These are phyloP conservation scores for Cynoglossus semilaevis DNA, from an alignment of 2,113 vertebrate species.

Conservation along the genomic window DNA sequence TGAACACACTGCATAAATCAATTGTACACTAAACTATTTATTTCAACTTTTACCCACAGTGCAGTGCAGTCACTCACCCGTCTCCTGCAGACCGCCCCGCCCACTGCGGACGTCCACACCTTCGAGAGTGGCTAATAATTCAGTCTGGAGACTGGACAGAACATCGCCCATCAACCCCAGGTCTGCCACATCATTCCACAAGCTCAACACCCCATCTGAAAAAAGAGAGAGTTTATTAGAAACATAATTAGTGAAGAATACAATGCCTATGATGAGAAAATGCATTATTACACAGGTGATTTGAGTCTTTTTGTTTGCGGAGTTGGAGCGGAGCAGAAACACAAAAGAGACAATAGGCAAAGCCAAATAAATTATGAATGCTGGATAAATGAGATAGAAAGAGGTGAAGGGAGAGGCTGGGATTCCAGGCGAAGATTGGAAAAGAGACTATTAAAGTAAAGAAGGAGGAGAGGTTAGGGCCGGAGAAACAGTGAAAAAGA, in stretches of 20 bases:
- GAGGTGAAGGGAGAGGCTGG: slow-evolving; percentile 9
- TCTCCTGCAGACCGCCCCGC: slow-evolving; percentile 82
- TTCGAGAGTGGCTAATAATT: slow-evolving; percentile 84
- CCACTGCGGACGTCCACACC: slow-evolving; percentile 84
- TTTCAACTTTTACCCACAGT: too few species aligned
- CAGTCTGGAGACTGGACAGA: slow-evolving; percentile 88
- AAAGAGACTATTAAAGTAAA: slow-evolving; percentile 27
- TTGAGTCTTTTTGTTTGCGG: background rate
- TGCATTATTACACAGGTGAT: slow-evolving; percentile 5
- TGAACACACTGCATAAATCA: too few species aligned
- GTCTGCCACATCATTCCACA: slow-evolving; percentile 91
- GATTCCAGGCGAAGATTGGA: slow-evolving; percentile 17
- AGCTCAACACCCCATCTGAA: slow-evolving; percentile 84
- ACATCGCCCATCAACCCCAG: slow-evolving; percentile 91
- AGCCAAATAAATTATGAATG: slow-evolving; percentile 13
- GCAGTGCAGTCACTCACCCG: slow-evolving; percentile 72
- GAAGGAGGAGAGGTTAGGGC: slow-evolving; percentile 18
- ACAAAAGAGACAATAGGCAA: slow-evolving; percentile 1
- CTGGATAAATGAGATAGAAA: slow-evolving; percentile 20
- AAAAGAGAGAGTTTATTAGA: background rate
- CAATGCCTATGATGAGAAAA: background rate
- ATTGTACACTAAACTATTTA: too few species aligned
- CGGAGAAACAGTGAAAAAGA: slow-evolving; percentile 32
- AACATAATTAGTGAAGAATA: background rate
- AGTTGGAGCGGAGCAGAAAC: slow-evolving; percentile 1